Evolutionary conservation across 2,888 invertebrate genomes (phyloP), one percentile per base, ranked within the genome.

Genomic region (Protula sp.): DNA sequence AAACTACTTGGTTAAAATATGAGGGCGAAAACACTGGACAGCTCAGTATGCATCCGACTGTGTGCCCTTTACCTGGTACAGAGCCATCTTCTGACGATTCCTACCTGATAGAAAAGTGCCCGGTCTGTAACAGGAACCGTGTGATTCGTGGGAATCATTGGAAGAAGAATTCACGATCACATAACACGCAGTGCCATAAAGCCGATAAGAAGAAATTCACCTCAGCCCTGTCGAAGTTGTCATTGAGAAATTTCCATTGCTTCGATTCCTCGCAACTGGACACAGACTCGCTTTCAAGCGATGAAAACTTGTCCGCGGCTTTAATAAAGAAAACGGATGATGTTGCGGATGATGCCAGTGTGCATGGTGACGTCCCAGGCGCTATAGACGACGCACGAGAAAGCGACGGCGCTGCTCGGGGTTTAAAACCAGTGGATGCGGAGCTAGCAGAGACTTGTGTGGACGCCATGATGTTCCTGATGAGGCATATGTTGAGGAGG

Each of bases 31-130:
- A 31, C 28, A 61, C 58, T 3, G 61, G 61, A 22, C 61, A 61
- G 58, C 55, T 61, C 31, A 61, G 61, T 45, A 61, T 61, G 61
- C 61, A 61, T 29, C 61, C 61, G 9, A 61, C 61, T 4, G 58
- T 61, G 26, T 26, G 28, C 28, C 54, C 60, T 22, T 22, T 58
- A 24, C 22, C 45, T 29, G 47, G 30, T 19, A 19, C 28, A 2
- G 29, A 22, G 24, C 29, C n/a, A 14, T 53, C 53, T 14, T 9
- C 9, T 38, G 38, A 38, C 9, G 38, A 38, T 38, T 19, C 38
- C 38, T 14, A 14, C 9, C 38, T 38, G 9, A 38, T 19, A 38
- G 38, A 38, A 14, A 30, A n/a, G 22, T 60, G 60, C 47, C 60
- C 60, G 1, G 38, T 60, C 19, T 60, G 60, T 28, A 24, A 47